These are phyloP conservation scores for Ursus arctos DNA, from an alignment of 2,113 vertebrate species.

Conservation along the genomic window DNA sequence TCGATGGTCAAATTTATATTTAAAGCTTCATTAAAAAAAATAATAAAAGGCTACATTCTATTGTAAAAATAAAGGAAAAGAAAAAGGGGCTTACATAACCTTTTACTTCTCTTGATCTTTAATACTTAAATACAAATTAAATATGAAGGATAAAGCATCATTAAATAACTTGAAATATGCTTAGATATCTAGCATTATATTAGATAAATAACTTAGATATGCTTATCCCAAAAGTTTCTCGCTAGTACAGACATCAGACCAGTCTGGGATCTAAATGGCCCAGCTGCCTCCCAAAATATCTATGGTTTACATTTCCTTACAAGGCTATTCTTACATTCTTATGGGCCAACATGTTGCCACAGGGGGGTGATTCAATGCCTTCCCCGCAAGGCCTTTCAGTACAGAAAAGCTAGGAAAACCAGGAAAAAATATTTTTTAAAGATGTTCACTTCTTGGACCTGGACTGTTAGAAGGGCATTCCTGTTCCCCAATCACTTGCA, in stretches of 20 bases:
- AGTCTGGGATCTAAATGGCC: constrained; percentile 15
- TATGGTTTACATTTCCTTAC: constrained; percentile 60
- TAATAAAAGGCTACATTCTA: background rate
- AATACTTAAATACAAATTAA: constrained; percentile 29
- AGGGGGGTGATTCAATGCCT: background rate
- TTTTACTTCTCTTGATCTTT: background rate
- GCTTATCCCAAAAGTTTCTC: background rate
- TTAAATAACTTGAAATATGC: background rate
- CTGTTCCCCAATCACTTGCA: constrained; percentile 66
- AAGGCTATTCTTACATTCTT: constrained; percentile 62
- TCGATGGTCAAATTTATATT: background rate
- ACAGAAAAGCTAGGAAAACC: constrained; percentile 75
- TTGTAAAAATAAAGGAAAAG: background rate
- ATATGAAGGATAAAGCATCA: background rate
- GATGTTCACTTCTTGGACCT: constrained; percentile 51
- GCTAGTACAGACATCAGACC: constrained; percentile 1
- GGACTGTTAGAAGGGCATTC: constrained; percentile 63
- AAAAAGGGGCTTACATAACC: background rate
- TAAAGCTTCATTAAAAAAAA: background rate
- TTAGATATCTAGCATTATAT: no score
- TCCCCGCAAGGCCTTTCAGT: constrained; percentile 57
- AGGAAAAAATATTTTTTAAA: background rate
- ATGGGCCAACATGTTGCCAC: background rate
- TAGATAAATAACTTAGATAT: background rate
- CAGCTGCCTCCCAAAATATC: constrained; percentile 70